Evolutionary conservation across 2,888 invertebrate genomes (phyloP), one percentile per base, ranked within the genome.

Genomic region (Philaethria dido): DNA sequence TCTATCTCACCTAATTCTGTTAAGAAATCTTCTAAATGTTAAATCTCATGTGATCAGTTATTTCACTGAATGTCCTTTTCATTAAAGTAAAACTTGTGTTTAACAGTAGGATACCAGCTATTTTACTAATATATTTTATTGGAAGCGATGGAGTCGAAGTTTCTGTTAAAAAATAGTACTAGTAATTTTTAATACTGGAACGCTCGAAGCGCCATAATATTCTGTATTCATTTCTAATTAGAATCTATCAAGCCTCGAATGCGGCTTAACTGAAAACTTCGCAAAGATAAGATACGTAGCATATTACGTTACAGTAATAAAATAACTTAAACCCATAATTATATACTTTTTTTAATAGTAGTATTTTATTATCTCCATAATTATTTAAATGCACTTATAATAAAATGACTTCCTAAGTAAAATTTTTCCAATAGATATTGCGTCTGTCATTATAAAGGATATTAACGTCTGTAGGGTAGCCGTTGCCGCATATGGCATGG

Each of bases 401-500:
- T 14, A 48, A 14, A 22, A 25, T 3, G 6, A 16, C 14, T 13
- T 16, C 55, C 8, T n/a, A 42, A 44, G n/a, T 16, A 25, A 59
- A 44, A 60, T 60, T 18, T 45, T 25, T 18, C 18, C 60, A 8
- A 14, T 29, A 60, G 60, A 60, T 60, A 60, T 60, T 45, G 14
- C 11, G 0, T 33, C 20, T n/a, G 18, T 59, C 45, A n/a, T 45
- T 47, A 64, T 16, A 18, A 57, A 57, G 14, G 25, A 25, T 39
- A 47, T 59, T 47, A 39, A 64, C 55, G 59, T 65, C 62, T 66
- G 20, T 39, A 13, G 62, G 62, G 59, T 62, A 59, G 63, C 42
- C 47, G 39, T 55, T 57, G 54, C 13, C 62, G 47, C 72, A 69
- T 70, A 73, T 64, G 71, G 69, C 57, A 11, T 62, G 54, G 60